Evolutionary conservation across 2,888 invertebrate species (phyloP).

Genomic region (Cephus pygmeus): DNA sequence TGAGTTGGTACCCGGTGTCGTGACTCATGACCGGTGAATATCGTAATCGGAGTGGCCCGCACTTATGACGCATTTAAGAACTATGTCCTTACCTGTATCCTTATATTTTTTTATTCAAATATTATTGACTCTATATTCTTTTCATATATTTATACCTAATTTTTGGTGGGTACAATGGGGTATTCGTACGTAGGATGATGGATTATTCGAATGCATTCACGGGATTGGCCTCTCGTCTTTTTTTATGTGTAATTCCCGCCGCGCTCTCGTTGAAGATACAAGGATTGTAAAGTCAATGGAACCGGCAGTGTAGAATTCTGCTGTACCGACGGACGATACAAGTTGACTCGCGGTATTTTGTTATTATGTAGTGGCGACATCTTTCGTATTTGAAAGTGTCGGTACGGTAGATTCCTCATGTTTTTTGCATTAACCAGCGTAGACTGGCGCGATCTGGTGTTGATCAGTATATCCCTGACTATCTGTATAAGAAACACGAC

Average conservation of each 20-base stretch:
- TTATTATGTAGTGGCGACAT: background rate
- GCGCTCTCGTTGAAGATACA: background rate
- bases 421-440: background rate
- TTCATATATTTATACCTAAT: background rate
- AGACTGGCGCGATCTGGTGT: background rate
- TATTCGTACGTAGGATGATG: background rate
- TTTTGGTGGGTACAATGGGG: background rate
- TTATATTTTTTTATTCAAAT: background rate
- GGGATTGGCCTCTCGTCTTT: background rate
- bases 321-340: background rate
- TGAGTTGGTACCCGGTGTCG: conserved; percentile 1
- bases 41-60: background rate
- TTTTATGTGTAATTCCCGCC: background rate
- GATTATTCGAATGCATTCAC: background rate
- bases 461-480: background rate
- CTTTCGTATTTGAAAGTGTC: background rate
- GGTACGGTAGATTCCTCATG: background rate
- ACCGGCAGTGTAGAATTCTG: background rate
- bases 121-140: background rate
- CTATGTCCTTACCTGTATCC: background rate
- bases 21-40: conserved; percentile 14
- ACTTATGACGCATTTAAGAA: background rate
- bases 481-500: background rate
- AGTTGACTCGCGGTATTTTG: background rate
- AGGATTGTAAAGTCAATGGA: background rate